Conservation (phyloP, 2,888 invertebrate species). For the Leptopilina myrica region DNA sequence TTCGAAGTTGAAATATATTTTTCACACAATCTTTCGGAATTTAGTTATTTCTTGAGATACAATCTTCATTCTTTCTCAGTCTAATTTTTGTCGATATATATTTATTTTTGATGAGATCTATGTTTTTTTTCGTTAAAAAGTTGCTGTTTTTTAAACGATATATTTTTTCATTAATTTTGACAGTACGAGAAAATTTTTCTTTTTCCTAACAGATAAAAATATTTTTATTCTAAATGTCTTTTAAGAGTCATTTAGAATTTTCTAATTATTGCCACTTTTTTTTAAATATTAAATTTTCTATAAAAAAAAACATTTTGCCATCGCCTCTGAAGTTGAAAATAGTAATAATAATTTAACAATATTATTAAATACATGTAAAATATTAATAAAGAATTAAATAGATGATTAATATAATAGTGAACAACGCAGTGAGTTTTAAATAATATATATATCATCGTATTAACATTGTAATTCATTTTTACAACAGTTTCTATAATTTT, state of each 20-base stretch:
- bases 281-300: constrained; percentile 18
- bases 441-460: constrained; percentile 51
- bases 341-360: not conserved
- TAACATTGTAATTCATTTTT: constrained; percentile 47
- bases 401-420: constrained; percentile 58
- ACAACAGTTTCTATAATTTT: constrained; percentile 50
- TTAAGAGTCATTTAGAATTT: not conserved
- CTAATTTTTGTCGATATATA: no score
- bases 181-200: no score
- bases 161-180: no score
- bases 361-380: constrained; percentile 14
- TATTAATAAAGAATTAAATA: constrained; percentile 32
- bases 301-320: not conserved
- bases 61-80: no score
- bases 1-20: no score
- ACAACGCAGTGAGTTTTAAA: constrained; percentile 50
- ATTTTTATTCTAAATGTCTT: no score
- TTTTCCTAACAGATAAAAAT: no score
- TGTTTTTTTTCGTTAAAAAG: no score
- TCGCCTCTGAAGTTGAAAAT: constrained; percentile 19
- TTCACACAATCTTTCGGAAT: no score
- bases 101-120: no score
- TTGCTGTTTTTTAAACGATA: no score
- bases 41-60: no score
- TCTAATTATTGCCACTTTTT: constrained; percentile 26